A percentile compares a stretch with the other conserved stretches of the same genome.
These are phyloP conservation scores for Babyrousa celebensis DNA, from an alignment of 2,797 vertebrate genomes.

Conservation along the genomic window DNA sequence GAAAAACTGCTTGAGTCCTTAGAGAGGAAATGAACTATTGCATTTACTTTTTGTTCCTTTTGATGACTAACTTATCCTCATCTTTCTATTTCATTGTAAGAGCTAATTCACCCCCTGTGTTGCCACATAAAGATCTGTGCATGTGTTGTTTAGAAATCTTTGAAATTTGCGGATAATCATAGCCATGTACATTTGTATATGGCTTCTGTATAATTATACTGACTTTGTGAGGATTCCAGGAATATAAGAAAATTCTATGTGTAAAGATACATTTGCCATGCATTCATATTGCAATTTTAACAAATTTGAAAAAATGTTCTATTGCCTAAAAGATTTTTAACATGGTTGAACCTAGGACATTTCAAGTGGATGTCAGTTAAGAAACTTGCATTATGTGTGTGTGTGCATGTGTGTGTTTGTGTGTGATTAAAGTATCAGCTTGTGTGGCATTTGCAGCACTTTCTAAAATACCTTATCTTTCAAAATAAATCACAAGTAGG, in stretches of 20 bases:
- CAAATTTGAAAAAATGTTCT: slow-evolving; percentile 45
- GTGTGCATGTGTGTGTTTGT: neutral
- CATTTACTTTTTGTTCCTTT: slow-evolving; percentile 71
- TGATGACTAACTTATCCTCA: neutral
- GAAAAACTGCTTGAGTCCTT: neutral
- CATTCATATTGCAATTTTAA: slow-evolving; percentile 67
- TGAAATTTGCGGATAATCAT: slow-evolving; percentile 83
- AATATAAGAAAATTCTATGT: slow-evolving; percentile 79
- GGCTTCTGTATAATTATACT: slow-evolving; percentile 83
- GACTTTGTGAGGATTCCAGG: slow-evolving; percentile 77
- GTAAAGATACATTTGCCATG: slow-evolving; percentile 74
- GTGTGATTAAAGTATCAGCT: neutral
- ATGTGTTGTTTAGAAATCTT: slow-evolving; percentile 83
- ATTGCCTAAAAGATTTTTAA: slow-evolving; percentile 76
- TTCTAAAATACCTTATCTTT: slow-evolving; percentile 54
- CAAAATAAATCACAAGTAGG: slow-evolving; percentile 42
- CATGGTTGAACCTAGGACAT: slow-evolving; percentile 20
- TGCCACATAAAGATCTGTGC: slow-evolving; percentile 62
- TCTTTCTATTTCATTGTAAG: slow-evolving; percentile 67
- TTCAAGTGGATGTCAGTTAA: slow-evolving; percentile 57
- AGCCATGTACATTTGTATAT: slow-evolving; percentile 76
- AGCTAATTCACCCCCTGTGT: slow-evolving; percentile 69
- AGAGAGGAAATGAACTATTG: neutral
- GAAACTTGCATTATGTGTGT: neutral
- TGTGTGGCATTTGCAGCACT: neutral